Base-by-base conservation (phyloP, 2,888 invertebrate species). In the Ligdia adustata region DNA sequence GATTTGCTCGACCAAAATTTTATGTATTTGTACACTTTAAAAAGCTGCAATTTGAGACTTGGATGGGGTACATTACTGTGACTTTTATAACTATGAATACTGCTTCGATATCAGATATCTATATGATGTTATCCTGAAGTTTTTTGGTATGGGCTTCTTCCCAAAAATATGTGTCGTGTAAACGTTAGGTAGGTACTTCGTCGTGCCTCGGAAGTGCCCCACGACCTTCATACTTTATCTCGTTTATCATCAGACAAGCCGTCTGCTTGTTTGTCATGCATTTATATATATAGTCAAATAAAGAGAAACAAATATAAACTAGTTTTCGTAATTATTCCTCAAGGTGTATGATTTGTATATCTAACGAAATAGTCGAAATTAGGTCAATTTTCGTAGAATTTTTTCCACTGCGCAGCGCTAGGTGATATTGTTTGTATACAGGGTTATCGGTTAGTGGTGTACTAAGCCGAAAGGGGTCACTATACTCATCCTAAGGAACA, bases 131-230 rank as follows among this genome's bases (percentile, higher is more conserved):
- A 29, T 35, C 29, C 28, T 16, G n/a, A 9, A 22, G 22, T 22
- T 14, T 20, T 39, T 31, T 24, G 13, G 12, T 6, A 29, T 14
- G 29, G 5, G 18, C 18, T 26, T 18, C 37, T 37, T 32, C 22
- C 6, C 6, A 38, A 41, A 27, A 9, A n/a, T 11, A 20, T 27
- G 29, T 13, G 27, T 27, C 2, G 26, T 32, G 15, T 12, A 22
- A 39, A 16, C 22, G 28, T 28, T 43, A 32, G 24, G 33, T 24
- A 27, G 48, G 22, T 22, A 4, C n/a, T n/a, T n/a, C n/a, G n/a
- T 41, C 32, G 33, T 28, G 38, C 48, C 42, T 49, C 42, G 48
- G 48, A 49, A 49, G 48, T 43, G 48, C 48, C 48, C 42, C 48
- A 49, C 13, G 48, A 43, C 48, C 48, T 49, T 49, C 42, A 39